Base-by-base conservation (phyloP, 1,140 invertebrate species). In the Drosophila willistoni region DNA sequence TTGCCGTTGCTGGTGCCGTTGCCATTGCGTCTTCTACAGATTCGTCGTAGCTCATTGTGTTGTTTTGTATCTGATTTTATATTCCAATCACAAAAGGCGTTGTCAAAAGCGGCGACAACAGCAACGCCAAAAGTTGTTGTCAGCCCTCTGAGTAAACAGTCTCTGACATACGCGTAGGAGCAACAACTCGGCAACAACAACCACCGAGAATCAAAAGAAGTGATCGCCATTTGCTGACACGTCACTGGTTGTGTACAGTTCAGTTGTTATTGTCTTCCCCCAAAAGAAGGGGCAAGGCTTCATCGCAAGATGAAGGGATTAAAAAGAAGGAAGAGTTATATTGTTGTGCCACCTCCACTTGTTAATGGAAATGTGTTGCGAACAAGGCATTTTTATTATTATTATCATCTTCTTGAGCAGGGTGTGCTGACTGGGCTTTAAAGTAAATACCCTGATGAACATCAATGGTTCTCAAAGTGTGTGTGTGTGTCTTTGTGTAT, bases 21-120 rank as follows among this genome's bases (percentile, higher is more conserved):
- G 64, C 33, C 13, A 36, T 36, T 55, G 25, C 69, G 76, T 79
- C 81, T 84, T 73, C 54, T 68, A 79, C 76, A 87, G 79, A 79
- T 77, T 87, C 51, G 64, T 42, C 63, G 36, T 68, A 57, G 56
- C 64, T 72, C 70, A 70, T 68, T 76, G 64, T 77, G 55, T 29
- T 51, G 44, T 51, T 51, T 72, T 77, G 70, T 65, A 56, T 73
- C 84, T 89, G 74, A 89, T 89, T 89, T 89, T 73, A 82, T 89
- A 89, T 89, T 89, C 84, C 80, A 89, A 81, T 81, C 84, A 89
- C 84, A 89, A 84, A 87, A 89, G 84, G 77, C 84, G 84, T 89
- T 87, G 84, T 90, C 84, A 77, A 78, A 66, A 68, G 78, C 81
- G 79, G 84, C 77, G 84, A 87, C 84, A 89, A 89, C 84, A 78